A percentile compares a stretch with the other conserved stretches of the same genome.
These are phyloP conservation scores for Neosilurus mollespiculum DNA, from an alignment of 2,797 vertebrate species.

Conservation along the genomic window DNA sequence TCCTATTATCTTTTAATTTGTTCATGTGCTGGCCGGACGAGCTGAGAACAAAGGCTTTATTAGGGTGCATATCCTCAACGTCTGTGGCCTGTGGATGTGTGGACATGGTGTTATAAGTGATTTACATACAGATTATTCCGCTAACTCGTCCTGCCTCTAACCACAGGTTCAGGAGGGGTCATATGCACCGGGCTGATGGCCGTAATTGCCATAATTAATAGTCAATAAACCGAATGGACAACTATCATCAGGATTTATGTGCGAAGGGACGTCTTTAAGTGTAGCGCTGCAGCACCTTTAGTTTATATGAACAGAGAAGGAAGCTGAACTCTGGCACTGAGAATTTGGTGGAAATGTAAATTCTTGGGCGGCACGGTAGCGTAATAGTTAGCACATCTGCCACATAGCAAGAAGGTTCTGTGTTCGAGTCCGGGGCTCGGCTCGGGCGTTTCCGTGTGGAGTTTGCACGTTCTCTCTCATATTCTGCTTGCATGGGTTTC, in stretches of 20 bases:
- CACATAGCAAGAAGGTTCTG: too few relatives aligned
- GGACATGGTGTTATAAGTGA: conserved; percentile 36
- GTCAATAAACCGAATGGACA: neutral
- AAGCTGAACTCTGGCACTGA: neutral
- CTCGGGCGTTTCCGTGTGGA: too few relatives aligned
- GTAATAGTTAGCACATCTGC: too few relatives aligned
- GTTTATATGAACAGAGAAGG: neutral
- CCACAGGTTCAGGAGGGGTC: conserved; percentile 48
- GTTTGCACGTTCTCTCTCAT: too few relatives aligned
- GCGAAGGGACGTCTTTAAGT: neutral
- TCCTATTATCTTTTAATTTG: conserved; percentile 54
- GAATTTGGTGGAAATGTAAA: neutral
- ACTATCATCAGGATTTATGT: neutral
- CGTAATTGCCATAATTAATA: conserved; percentile 46
- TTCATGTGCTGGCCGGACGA: conserved; percentile 27
- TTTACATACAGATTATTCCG: conserved; percentile 36
- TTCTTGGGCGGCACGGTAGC: neutral
- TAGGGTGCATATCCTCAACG: conserved; percentile 30
- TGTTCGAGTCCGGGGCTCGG: too few relatives aligned
- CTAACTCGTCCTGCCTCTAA: conserved; percentile 45
- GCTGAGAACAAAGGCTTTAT: conserved; percentile 36
- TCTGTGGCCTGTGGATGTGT: conserved; percentile 20
- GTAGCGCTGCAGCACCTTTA: neutral
- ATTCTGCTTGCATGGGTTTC: too few relatives aligned
- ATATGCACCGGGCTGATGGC: conserved; percentile 33